Percentiles rank a stretch among this genome's conserved stretches.
phyloP scores from a whole-genome alignment of 2,888 invertebrate species.

The Cyclophora albipunctata region DNA sequence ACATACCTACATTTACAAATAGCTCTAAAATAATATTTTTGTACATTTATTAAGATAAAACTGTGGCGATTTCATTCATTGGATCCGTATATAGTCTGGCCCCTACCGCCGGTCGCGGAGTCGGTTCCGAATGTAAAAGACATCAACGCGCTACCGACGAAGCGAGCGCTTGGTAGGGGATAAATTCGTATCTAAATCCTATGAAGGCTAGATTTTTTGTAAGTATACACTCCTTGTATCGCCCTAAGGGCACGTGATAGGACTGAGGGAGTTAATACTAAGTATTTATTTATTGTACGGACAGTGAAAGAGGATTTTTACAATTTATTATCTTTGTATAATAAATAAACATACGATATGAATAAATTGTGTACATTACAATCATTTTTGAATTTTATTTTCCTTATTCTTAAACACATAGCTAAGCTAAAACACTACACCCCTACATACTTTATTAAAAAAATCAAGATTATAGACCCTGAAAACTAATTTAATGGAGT shows the following conservation, averaged over 20 bases:
- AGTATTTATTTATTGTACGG: slow-evolving; percentile 73
- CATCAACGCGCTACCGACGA: slow-evolving; percentile 1
- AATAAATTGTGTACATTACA: slow-evolving; percentile 75
- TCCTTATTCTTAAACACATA: neutral
- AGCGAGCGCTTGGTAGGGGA: neutral
- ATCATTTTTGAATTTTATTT: slow-evolving; percentile 57
- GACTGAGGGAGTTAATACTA: slow-evolving; percentile 53
- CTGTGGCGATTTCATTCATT: slow-evolving; percentile 41
- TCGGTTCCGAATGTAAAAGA: slow-evolving; percentile 14
- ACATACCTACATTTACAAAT: slow-evolving; percentile 69
- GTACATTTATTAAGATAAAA: slow-evolving; percentile 52
- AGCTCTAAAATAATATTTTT: slow-evolving; percentile 67
- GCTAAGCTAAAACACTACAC: too few relatives aligned
- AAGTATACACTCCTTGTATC: slow-evolving; percentile 44
- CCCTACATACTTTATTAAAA: too few relatives aligned
- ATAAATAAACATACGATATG: slow-evolving; percentile 68
- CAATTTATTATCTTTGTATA: slow-evolving; percentile 75
- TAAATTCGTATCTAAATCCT: slow-evolving; percentile 36
- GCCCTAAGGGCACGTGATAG: slow-evolving; percentile 61
- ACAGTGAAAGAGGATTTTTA: slow-evolving; percentile 67
- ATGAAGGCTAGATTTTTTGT: slow-evolving; percentile 44
- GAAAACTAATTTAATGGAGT: too few relatives aligned
- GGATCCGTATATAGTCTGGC: slow-evolving; percentile 28
- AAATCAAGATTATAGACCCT: too few relatives aligned
- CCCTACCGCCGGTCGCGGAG: slow-evolving; percentile 23